phyloP scores from a whole-genome alignment of 2,888 invertebrate species.

The Aphidius colemani region DNA sequence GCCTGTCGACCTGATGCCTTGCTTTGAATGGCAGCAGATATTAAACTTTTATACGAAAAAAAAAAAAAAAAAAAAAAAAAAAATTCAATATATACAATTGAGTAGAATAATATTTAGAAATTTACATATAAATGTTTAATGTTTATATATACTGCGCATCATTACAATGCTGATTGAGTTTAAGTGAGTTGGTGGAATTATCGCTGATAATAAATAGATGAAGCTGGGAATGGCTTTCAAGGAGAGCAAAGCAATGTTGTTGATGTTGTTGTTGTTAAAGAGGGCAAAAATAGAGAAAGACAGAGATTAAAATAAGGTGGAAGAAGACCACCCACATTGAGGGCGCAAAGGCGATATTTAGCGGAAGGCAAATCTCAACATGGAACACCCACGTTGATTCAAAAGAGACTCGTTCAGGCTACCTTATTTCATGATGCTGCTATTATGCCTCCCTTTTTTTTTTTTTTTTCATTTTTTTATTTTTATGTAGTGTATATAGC shows the following conservation, averaged over 20 bases:
- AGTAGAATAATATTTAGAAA: not conserved
- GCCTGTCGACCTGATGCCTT: constrained; percentile 7
- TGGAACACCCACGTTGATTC: constrained; percentile 55
- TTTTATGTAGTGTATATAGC: too few species aligned
- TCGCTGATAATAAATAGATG: not conserved
- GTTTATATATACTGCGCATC: constrained; percentile 2
- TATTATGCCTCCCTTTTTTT: too few species aligned
- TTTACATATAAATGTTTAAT: too few species aligned
- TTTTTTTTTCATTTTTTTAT: too few species aligned
- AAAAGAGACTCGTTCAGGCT: constrained; percentile 27
- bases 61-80: constrained; percentile 10
- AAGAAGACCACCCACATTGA: constrained; percentile 56
- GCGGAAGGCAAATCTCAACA: constrained; percentile 58
- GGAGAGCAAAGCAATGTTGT: too few species aligned
- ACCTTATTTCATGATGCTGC: constrained; percentile 20
- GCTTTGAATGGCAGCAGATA: constrained; percentile 16
- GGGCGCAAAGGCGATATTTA: constrained; percentile 59
- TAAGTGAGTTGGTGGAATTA: not conserved
- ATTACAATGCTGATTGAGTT: not conserved
- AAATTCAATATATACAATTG: too few species aligned
- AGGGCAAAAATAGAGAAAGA: constrained; percentile 11
- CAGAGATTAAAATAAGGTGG: constrained; percentile 12
- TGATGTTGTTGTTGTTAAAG: constrained; percentile 4
- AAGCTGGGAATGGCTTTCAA: too few species aligned
- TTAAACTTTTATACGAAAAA: constrained; percentile 13